Evolutionary conservation across 2,113 vertebrate species (phyloP).

Genomic region (Hippopotamus amphibius): DNA sequence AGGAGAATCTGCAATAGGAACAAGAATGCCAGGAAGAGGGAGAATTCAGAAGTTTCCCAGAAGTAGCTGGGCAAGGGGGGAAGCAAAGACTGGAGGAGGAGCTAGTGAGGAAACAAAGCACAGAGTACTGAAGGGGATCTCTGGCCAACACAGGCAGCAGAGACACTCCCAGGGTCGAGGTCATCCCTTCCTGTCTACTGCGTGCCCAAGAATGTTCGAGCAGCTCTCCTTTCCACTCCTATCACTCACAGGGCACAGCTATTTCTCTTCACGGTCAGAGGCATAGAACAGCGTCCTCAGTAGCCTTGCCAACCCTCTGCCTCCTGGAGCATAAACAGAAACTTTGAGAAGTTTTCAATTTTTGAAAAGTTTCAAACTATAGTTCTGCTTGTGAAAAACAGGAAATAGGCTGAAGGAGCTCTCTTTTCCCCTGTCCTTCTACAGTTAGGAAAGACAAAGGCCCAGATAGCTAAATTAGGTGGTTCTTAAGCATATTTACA

Average conservation of each 20-base stretch:
- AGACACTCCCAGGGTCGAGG: neutral
- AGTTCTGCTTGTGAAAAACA: neutral
- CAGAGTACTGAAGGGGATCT: neutral
- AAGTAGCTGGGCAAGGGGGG: neutral
- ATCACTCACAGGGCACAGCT: neutral
- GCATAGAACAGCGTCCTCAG: neutral
- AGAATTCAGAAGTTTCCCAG: neutral
- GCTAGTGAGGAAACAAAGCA: neutral
- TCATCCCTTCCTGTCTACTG: neutral
- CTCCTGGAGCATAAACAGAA: neutral
- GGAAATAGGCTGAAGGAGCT: neutral
- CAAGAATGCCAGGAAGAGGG: neutral
- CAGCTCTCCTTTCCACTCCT: neutral
- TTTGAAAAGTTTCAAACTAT: too few species aligned
- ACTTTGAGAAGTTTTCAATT: neutral
- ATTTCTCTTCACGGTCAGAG: neutral
- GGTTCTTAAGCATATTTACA: neutral
- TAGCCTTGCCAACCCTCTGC: neutral
- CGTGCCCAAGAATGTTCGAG: neutral
- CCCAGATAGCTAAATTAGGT: neutral
- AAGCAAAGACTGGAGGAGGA: neutral
- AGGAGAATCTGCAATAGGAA: neutral
- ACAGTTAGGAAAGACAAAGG: neutral
- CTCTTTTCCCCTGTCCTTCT: neutral
- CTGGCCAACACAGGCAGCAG: neutral